Evolutionary conservation across 1,140 invertebrate species (phyloP), one percentile per base, ranked within the genome.

Genomic region (Orussus abietinus): DNA sequence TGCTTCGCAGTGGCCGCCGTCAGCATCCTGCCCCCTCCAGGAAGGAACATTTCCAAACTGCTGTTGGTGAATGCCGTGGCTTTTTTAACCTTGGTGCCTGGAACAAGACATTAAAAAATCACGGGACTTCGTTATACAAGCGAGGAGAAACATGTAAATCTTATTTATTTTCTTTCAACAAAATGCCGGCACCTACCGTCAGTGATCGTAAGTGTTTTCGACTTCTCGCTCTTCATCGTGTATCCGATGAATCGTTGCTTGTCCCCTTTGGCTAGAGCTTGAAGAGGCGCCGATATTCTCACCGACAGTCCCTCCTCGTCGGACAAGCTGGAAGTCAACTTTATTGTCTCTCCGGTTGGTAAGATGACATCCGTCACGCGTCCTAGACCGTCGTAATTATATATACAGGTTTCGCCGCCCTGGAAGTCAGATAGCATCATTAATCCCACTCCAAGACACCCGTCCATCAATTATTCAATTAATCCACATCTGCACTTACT

Each of bases 331-430:
- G 88, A 88, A 19, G 72, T 78, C 29, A 96, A 79, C 41, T 84
- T 80, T 10, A 93, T 80, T 39, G 84, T 85, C 74, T 95, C 91
- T 36, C 92, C 92, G 46, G 90, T 94, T 12, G 92, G 90, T 54
- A 94, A 77, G 31, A 91, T 88, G 15, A 91, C 84, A 51, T 85
- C 82, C 0, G 82, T 84, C 4, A 93, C 82, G 18, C 92, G 78
- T 4, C 92, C 92, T 36, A 91, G 78, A 59, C 82, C 80, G 53
- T 95, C 89, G 53, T 95, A 96, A 56, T 87, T 84, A 60, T 94
- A 96, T 41, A 93, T 84, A 44, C 86, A 91, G 0, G 89, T 90
- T 66, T 91, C 82, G n/a, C 84, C 83, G 44, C 85, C 86, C 83
- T 85, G 53, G 28, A 78, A 71, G 51, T 36, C 36, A n/a, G n/a